Evolutionary conservation across 2,113 vertebrate species (phyloP).

Genomic region (Xiphophorus couchianus): DNA sequence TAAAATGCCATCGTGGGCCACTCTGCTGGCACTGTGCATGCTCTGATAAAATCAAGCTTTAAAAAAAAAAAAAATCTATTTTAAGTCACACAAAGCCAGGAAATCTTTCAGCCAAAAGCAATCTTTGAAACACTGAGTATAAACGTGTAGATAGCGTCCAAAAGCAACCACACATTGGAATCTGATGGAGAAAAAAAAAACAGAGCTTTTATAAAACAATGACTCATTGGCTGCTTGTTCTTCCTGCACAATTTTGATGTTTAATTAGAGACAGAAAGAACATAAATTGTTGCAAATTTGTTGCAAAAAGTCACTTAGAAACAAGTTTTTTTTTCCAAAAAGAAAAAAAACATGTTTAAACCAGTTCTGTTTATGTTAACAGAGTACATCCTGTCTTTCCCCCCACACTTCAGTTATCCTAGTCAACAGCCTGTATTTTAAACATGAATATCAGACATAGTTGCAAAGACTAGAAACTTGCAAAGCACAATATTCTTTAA

Average conservation of each 20-base stretch:
- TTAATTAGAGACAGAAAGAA: not conserved
- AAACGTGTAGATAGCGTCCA: constrained; percentile 15
- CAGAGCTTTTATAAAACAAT: constrained; percentile 26
- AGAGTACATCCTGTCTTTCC: not conserved
- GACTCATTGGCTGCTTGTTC: constrained; percentile 20
- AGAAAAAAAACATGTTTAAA: not conserved
- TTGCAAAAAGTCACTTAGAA: not conserved
- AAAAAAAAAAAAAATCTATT: not conserved
- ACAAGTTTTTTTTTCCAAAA: not conserved
- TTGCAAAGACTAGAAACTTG: too few relatives aligned
- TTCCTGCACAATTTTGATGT: not conserved
- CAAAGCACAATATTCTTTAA: too few relatives aligned
- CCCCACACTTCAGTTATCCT: too few relatives aligned
- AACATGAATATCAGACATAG: too few relatives aligned
- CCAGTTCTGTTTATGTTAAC: not conserved
- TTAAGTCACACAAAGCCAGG: constrained; percentile 7
- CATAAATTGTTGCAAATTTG: not conserved
- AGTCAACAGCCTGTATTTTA: too few relatives aligned
- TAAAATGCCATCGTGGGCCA: not conserved
- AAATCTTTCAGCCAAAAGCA: constrained; percentile 15
- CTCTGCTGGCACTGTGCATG: not conserved
- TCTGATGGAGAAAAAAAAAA: constrained; percentile 6
- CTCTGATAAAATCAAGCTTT: constrained; percentile 1
- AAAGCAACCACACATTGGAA: constrained; percentile 25
- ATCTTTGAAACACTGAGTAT: constrained; percentile 13